Conservation (phyloP, 2,888 invertebrate species). For the Priocnemis perturbator region DNA sequence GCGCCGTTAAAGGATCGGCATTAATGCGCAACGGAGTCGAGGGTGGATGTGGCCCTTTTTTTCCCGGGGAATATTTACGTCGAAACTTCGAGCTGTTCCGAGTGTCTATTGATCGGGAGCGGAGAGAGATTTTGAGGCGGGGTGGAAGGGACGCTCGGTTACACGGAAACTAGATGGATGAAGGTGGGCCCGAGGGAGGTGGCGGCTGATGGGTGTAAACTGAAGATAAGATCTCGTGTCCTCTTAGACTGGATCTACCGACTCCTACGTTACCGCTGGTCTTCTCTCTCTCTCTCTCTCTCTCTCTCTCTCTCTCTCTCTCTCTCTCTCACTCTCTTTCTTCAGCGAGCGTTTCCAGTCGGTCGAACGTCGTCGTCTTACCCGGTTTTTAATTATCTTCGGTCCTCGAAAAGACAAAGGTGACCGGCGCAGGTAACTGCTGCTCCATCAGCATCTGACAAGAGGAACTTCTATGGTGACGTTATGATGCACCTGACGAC, state of each 20-base stretch:
- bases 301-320: neutral
- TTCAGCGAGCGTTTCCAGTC: neutral
- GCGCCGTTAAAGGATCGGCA: no score
- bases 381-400: conserved; percentile 69
- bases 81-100: neutral
- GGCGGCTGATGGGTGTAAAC: conserved; percentile 73
- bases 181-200: conserved; percentile 57
- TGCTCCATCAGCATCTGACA: conserved; percentile 12
- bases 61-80: neutral
- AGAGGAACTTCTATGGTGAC: neutral
- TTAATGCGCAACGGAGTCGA: no score
- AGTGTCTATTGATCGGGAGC: neutral
- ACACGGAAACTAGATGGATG: conserved; percentile 48
- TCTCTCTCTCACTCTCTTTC: conserved; percentile 19
- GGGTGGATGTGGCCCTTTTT: neutral
- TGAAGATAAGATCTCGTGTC: conserved; percentile 69
- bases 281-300: neutral
- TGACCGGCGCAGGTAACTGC: conserved; percentile 52
- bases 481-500: conserved; percentile 5
- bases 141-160: neutral
- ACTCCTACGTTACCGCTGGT: conserved; percentile 39
- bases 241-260: conserved; percentile 50
- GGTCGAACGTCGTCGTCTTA: conserved; percentile 41
- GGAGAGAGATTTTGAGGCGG: neutral
- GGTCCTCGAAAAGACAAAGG: conserved; percentile 60